Evolutionary conservation across 2,113 vertebrate genomes (phyloP), one percentile per base, ranked within the genome.

Genomic region (Engystomops pustulosus): DNA sequence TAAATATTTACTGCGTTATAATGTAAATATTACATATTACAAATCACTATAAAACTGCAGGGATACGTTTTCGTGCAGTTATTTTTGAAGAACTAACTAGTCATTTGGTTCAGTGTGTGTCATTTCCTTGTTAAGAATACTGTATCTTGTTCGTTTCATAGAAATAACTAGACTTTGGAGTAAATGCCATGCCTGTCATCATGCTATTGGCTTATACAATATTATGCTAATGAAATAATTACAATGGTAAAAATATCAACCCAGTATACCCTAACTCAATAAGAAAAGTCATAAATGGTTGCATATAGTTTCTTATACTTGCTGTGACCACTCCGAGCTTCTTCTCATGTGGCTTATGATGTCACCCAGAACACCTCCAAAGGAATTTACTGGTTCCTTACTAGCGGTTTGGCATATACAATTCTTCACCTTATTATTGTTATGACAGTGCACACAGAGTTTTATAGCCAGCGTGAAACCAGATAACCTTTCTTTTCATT

Each of bases 401-500:
- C 83, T 79, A 70, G 65, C 62, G 34, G 55, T 85, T 85, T 85
- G 83, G 55, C 65, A 70, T 85, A 79, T 85, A 79, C 67, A 85
- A 70, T 85, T 85, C 62, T 75, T 70, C 83, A 85, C 60, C 83
- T 79, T 79, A 85, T 85, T 85, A 79, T 68, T 79, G 74, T 85
- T 85, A 85, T 85, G 83, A 85, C 83, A 85, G 75, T 85, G 83
- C 83, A 85, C 47, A 55, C 75, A 85, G 62, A 85, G 83, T 85
- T 85, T 85, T 85, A 85, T 62, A 30, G 62, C 49, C 83, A 85
- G 23, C 45, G 74, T 79, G 83, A 85, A 85, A 85, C 75, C 83
- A 85, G 83, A 85, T 85, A 85, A 85, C 83, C 83, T 85, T 85
- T 79, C 82, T 70, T 85, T 85, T 85, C 62, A 85, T 85, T 85